phyloP scores from a whole-genome alignment of 2,888 invertebrate genomes.

The Papilio gigon region DNA sequence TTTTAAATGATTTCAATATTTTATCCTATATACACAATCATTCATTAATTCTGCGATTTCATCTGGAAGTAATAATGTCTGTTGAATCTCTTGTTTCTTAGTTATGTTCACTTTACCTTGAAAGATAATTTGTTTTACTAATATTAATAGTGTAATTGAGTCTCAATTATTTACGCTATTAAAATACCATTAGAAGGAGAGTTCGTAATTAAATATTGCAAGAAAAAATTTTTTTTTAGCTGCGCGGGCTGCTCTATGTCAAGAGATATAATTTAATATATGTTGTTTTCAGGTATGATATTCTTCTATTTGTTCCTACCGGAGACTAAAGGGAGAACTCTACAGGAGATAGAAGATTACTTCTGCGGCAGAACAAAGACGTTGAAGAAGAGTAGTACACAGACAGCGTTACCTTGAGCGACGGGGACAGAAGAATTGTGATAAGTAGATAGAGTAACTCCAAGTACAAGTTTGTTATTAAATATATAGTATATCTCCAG shows the following conservation, averaged over 20 bases:
- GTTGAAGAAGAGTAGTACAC: constrained; percentile 67
- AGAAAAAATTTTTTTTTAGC: too few species aligned
- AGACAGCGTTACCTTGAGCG: constrained; percentile 54
- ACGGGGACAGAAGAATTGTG: not conserved
- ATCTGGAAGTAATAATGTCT: too few species aligned
- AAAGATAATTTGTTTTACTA: too few species aligned
- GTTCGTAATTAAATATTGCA: too few species aligned
- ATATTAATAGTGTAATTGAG: too few species aligned
- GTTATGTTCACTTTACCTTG: too few species aligned
- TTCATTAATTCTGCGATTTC: too few species aligned
- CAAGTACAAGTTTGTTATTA: constrained; percentile 4
- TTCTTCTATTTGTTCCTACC: constrained; percentile 86
- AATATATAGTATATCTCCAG: not conserved
- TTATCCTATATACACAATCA: too few species aligned
- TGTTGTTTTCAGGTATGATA: constrained; percentile 72
- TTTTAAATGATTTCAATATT: constrained; percentile 8
- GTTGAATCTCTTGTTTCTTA: too few species aligned
- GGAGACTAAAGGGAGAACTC: constrained; percentile 85
- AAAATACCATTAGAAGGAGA: too few species aligned
- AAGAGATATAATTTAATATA: not conserved
- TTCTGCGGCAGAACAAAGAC: constrained; percentile 84
- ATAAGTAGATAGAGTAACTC: constrained; percentile 27
- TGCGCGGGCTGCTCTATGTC: too few species aligned
- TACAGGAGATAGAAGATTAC: constrained; percentile 88
- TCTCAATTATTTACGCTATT: too few species aligned